Evolutionary conservation across 1,140 invertebrate genomes (phyloP).

Genomic region (Drosophila funebris): DNA sequence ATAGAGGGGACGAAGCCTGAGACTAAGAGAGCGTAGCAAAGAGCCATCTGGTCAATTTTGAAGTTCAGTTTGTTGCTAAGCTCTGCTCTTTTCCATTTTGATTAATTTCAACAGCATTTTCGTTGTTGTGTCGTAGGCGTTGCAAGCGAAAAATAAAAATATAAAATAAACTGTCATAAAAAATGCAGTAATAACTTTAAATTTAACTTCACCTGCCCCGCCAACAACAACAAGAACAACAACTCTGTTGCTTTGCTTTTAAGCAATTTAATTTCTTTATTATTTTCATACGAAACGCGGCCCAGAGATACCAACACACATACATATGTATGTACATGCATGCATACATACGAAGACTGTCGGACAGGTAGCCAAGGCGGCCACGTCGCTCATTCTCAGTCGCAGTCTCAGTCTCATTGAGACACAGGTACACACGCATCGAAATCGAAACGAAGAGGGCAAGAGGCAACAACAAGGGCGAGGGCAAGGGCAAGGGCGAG

Average conservation of each 20-base stretch:
- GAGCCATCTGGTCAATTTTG: not conserved
- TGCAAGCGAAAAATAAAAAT: not conserved
- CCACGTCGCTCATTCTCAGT: constrained; percentile 45
- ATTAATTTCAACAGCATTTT: constrained; percentile 14
- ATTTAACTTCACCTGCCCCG: constrained; percentile 60
- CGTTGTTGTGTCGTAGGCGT: constrained; percentile 24
- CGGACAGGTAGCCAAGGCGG: constrained; percentile 48
- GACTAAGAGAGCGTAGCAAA: constrained; percentile 1
- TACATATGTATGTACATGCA: constrained; percentile 32
- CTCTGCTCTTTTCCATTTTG: not conserved
- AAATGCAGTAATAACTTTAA: constrained; percentile 55
- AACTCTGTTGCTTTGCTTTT: constrained; percentile 32
- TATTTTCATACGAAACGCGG: constrained; percentile 73
- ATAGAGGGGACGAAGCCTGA: not conserved
- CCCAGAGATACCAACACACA: constrained; percentile 25
- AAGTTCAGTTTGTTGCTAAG: constrained; percentile 18
- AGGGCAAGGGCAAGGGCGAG: constrained; percentile 5
- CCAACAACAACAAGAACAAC: constrained; percentile 26
- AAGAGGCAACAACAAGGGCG: not conserved
- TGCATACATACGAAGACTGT: not conserved
- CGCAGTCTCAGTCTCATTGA: constrained; percentile 12
- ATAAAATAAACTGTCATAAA: constrained; percentile 40
- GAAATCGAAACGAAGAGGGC: constrained; percentile 16
- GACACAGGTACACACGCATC: constrained; percentile 44
- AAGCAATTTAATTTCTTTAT: constrained; percentile 78